phyloP scores from a whole-genome alignment of 2,797 vertebrate genomes.

The Falco cherrug region DNA sequence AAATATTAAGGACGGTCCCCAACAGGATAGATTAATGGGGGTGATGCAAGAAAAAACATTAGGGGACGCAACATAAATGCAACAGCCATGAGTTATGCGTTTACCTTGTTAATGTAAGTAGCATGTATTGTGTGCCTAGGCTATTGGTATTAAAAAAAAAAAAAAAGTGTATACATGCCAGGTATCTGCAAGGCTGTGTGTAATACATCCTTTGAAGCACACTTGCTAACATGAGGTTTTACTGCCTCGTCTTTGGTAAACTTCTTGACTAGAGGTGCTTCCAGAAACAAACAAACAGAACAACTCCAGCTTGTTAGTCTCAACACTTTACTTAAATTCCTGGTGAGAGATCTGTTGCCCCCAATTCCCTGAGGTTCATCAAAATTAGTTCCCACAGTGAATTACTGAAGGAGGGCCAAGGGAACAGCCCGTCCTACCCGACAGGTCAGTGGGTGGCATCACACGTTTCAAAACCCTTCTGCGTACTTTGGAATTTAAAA shows the following conservation, averaged over 20 bases:
- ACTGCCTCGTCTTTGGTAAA: neutral
- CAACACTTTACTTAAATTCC: neutral
- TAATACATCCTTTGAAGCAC: neutral
- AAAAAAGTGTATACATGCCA: too few relatives aligned
- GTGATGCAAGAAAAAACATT: neutral
- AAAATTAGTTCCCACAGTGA: neutral
- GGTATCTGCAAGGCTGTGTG: neutral
- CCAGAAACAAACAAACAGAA: neutral
- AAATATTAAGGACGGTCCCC: too few relatives aligned
- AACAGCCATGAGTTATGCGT: neutral
- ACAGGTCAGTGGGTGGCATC: rapidly evolving
- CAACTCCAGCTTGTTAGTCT: neutral
- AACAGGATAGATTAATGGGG: neutral
- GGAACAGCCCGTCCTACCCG: rapidly evolving
- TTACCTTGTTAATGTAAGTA: neutral
- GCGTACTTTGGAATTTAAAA: neutral
- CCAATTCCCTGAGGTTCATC: neutral
- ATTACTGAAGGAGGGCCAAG: neutral
- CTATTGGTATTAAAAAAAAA: too few relatives aligned
- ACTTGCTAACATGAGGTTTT: neutral
- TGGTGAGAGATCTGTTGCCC: neutral
- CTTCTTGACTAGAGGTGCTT: neutral
- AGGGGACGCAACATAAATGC: neutral
- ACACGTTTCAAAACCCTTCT: neutral
- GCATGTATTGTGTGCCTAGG: rapidly evolving